phyloP scores from a whole-genome alignment of 2,888 invertebrate genomes.

The Macrophya alboannulata region DNA sequence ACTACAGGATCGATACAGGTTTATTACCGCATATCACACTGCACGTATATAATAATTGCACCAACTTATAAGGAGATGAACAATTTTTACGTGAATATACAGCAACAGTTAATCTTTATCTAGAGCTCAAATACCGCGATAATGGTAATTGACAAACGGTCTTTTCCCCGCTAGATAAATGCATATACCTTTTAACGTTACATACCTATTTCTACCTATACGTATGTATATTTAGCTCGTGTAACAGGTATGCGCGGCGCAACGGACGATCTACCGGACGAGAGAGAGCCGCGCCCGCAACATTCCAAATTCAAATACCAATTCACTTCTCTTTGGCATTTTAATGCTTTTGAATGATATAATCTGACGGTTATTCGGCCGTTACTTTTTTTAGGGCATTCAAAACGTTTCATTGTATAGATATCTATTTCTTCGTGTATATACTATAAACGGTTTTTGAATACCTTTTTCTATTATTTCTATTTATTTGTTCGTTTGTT shows the following conservation, averaged over 20 bases:
- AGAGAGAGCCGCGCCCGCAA: slow-evolving; percentile 45
- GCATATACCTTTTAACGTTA: slow-evolving; percentile 9
- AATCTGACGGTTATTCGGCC: slow-evolving; percentile 13
- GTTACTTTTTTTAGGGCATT: slow-evolving; percentile 13
- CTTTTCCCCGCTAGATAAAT: not conserved
- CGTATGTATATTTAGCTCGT: slow-evolving; percentile 13
- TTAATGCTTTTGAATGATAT: slow-evolving; percentile 33
- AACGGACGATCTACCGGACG: slow-evolving; percentile 20
- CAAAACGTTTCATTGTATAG: not conserved
- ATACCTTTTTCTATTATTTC: not conserved
- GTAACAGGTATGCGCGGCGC: slow-evolving; percentile 4
- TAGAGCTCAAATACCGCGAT: not conserved
- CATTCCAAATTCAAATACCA: slow-evolving; percentile 56
- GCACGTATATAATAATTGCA: not conserved
- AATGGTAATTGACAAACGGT: slow-evolving; percentile 1
- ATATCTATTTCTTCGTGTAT: not conserved
- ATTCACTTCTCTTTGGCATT: slow-evolving; percentile 47
- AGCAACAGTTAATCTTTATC: not conserved
- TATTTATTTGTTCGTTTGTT: not conserved
- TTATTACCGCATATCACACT: not conserved
- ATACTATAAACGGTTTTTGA: not conserved
- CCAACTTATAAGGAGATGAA: not conserved
- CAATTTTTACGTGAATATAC: not conserved
- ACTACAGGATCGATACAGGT: not conserved
- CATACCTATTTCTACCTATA: not conserved